These are phyloP conservation scores for Neostethus bicornis DNA, from an alignment of 2,797 vertebrate genomes.

Conservation along the genomic window DNA sequence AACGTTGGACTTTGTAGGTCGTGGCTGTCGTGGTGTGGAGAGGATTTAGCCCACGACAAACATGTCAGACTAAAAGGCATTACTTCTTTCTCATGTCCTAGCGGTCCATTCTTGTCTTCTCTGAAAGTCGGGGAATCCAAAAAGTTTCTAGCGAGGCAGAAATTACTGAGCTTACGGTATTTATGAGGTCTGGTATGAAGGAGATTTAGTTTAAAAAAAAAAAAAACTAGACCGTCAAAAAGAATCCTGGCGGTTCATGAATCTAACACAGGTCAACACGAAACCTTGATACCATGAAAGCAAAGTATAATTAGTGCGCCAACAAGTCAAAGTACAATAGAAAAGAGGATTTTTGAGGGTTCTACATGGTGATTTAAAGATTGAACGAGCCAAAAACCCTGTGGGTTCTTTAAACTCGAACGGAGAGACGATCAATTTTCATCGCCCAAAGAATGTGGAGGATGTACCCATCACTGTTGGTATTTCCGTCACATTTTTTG, in stretches of 20 bases:
- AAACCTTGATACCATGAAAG: background rate
- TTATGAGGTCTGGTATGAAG: conserved; percentile 15
- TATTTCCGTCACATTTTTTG: too few species aligned
- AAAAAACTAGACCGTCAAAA: conserved; percentile 1
- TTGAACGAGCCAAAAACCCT: too few species aligned
- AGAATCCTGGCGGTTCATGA: background rate
- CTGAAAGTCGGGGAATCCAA: conserved; percentile 55
- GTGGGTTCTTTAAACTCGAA: too few species aligned
- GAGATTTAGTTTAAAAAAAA: conserved; percentile 5
- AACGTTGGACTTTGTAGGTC: conserved; percentile 63
- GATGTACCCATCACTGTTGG: too few species aligned
- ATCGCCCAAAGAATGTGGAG: too few species aligned
- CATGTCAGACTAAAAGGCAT: conserved; percentile 63
- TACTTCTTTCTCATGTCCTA: conserved; percentile 34
- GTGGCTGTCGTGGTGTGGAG: conserved; percentile 56
- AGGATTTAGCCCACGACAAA: conserved; percentile 78
- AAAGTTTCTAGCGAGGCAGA: conserved; percentile 63
- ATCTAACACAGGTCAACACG: background rate
- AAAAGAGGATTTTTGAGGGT: too few species aligned
- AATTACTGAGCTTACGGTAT: conserved; percentile 48
- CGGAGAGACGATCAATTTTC: too few species aligned
- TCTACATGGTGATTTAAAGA: background rate
- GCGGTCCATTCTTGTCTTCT: conserved; percentile 52
- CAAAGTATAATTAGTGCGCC: background rate
- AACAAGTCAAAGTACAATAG: background rate